Evolutionary conservation across 2,797 vertebrate genomes (phyloP).

Genomic region (Sylvia borin): DNA sequence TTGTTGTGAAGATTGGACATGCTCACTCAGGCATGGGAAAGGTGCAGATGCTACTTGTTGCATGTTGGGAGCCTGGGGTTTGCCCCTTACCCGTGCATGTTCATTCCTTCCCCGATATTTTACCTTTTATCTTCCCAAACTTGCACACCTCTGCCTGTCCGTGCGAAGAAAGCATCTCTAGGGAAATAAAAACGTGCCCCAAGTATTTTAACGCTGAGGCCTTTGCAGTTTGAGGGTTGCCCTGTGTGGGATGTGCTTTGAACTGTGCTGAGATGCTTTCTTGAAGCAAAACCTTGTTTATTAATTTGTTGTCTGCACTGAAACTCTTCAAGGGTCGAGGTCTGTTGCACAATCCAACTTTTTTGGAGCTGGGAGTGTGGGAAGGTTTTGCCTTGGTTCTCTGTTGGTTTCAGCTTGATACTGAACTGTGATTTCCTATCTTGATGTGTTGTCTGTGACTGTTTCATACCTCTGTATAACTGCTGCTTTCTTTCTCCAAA

Average conservation of each 20-base stretch:
- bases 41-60: conserved; percentile 77
- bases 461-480: conserved; percentile 33
- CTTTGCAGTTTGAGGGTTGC: not conserved
- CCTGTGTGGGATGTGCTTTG: not conserved
- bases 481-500: conserved; percentile 62
- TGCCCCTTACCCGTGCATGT: not conserved
- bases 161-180: not conserved
- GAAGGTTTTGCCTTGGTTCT: conserved; percentile 34
- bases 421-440: not conserved
- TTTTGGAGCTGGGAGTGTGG: not conserved
- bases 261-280: not conserved
- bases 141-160: not conserved
- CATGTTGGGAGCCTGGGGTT: conserved; percentile 11
- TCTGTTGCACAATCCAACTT: not conserved
- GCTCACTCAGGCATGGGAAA: conserved; percentile 99
- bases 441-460: conserved; percentile 1
- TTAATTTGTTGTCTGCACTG: not conserved
- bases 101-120: not conserved
- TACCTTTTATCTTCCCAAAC: not conserved
- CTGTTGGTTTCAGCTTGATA: not conserved
- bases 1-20: conserved; percentile 98
- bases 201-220: accelerated
- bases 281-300: not conserved
- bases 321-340: not conserved
- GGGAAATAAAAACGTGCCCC: not conserved